Evolutionary conservation across 2,113 vertebrate species (phyloP), one percentile per base, ranked within the genome.

Genomic region (Parus major): DNA sequence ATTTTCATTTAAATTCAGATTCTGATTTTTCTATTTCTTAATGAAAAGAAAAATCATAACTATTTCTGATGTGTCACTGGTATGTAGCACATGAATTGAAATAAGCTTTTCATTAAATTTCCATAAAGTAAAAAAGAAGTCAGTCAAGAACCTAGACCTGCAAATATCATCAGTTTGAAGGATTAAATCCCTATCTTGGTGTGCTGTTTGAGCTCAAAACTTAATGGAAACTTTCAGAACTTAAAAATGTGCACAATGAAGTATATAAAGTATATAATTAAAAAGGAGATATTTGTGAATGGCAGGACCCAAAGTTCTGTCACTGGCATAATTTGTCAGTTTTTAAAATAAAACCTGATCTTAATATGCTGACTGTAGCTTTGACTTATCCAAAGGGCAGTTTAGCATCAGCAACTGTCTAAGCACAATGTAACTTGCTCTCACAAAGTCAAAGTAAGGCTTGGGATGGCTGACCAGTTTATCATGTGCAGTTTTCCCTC

Each of bases 11-110:
- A 44, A 95, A 91, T 89, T 82, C 69, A 49, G 15, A 53, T 93
- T 90, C 57, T 75, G n/a, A 79, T 82, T 89, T 93, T 68, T 88
- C n/a, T 90, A 53, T 73, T 93, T 85, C 19, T 65, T 75, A 78
- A 61, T 49, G 53, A 91, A 95, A 82, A 84, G 69, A 65, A 76
- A 95, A 93, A 55, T 53, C 5, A 0, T 86, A 78, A 59, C 35
- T 56, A 46, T 89, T 94, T 92, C 57, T 64, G 33, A 79, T 75
- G 44, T 89, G 80, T 76, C 61, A 55, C 25, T 86, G 47, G 33
- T 64, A 93, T 75, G 86, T 41, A 75, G 56, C 35, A 29, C 39
- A 81, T 80, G 31, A 84, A 85, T 24, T 86, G n/a, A 92, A 94
- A 86, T 55, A 87, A 81, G 17, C 12, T 77, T 88, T 77, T 46